These are phyloP conservation scores for Bathybates hornii DNA, from an alignment of 2,113 vertebrate genomes.

Conservation along the genomic window DNA sequence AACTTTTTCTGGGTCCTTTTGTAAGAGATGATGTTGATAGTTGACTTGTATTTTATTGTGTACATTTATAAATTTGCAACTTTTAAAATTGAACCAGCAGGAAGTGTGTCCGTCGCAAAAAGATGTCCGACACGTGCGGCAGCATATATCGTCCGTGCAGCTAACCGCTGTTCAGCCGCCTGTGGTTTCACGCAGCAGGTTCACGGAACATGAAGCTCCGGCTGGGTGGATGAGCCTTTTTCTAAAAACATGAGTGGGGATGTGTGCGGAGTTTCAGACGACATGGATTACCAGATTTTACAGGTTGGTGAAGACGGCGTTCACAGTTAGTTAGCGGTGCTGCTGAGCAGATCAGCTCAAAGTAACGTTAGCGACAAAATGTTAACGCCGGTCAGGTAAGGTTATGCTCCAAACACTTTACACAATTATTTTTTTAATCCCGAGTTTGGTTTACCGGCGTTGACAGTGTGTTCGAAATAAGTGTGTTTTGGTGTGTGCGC, in stretches of 20 bases:
- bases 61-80: neutral
- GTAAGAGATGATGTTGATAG: no score
- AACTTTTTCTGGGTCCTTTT: no score
- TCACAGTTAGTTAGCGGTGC: neutral
- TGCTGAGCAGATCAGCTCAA: neutral
- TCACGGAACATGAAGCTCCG: neutral
- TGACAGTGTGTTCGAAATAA: neutral
- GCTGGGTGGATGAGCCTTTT: neutral
- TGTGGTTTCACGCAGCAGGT: neutral
- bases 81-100: neutral
- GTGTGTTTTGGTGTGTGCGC: neutral
- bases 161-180: neutral
- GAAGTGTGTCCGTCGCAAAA: conserved; percentile 16
- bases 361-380: neutral
- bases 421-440: neutral
- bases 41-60: neutral
- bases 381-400: neutral
- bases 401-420: neutral
- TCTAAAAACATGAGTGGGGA: neutral
- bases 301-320: conserved; percentile 24
- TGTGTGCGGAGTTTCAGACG: neutral
- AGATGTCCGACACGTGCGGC: conserved; percentile 18
- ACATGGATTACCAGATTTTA: conserved; percentile 52
- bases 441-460: neutral
- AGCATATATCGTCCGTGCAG: neutral